Percentiles rank a stretch among this genome's conserved stretches.
phyloP scores from a whole-genome alignment of 2,888 invertebrate genomes.

The Adineta ricciae region DNA sequence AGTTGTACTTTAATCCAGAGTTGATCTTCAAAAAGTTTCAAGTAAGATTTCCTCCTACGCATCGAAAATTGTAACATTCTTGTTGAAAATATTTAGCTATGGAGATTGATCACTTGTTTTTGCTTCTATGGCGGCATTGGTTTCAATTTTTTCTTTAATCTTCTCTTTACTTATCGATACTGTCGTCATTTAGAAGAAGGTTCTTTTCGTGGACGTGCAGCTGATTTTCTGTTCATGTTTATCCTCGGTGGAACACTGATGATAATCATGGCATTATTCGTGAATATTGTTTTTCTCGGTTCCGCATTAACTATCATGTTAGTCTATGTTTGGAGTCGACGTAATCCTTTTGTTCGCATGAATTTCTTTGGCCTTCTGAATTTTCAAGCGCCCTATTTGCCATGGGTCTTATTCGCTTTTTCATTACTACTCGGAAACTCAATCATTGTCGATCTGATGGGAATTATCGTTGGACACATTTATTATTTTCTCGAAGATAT shows the following conservation, averaged over 20 bases:
- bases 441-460: conserved; percentile 85
- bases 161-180: conserved; percentile 96
- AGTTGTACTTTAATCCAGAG: conserved; percentile 93
- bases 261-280: conserved; percentile 83
- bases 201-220: conserved; percentile 83
- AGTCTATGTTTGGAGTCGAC: conserved; percentile 93
- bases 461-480: conserved; percentile 88
- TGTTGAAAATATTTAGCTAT: too few species aligned
- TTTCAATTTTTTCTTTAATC: conserved; percentile 96
- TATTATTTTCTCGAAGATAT: conserved; percentile 98
- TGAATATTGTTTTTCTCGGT: conserved; percentile 89
- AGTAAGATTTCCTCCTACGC: too few species aligned
- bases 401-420: conserved; percentile 92
- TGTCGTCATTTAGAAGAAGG: conserved; percentile 98
- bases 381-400: conserved; percentile 86
- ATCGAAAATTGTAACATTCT: too few species aligned
- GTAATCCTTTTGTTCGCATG: conserved; percentile 82
- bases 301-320: conserved; percentile 99
- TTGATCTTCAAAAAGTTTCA: conserved; percentile 76
- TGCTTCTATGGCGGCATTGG: conserved; percentile 94
- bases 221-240: conserved; percentile 98
- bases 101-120: conserved; percentile 90
- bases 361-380: conserved; percentile 91
- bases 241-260: conserved; percentile 68
- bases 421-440: conserved; percentile 90